Evolutionary conservation across 2,797 vertebrate species (phyloP), one percentile per base, ranked within the genome.

Genomic region (Decapterus maruadsi): DNA sequence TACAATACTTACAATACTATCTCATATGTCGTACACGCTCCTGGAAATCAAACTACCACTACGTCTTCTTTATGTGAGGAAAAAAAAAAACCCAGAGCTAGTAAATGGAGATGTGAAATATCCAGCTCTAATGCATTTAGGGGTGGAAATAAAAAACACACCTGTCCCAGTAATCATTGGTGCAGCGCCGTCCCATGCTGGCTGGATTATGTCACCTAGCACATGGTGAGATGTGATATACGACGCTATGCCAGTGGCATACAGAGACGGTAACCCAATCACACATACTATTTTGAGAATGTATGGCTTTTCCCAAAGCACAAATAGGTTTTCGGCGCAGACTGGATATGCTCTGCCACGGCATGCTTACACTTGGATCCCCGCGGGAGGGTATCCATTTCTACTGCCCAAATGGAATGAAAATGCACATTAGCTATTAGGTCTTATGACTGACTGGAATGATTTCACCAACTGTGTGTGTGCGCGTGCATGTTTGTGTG

Each of bases 141-240:
- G 38, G 53, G 62, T 16, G 57, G 78, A 57, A 78, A 75, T 78
- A 80, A 86, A 82, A 87, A 72, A 80, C 81, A 75, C 94, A 95
- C 93, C 94, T 95, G 95, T 95, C 92, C 77, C 65, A 83, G 81
- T 89, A 90, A 91, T 94, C 85, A 81, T 68, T 26, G 9, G 77
- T 38, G n/a, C 75, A 54, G 83, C 55, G 66, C 66, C 66, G 59
- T 84, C 82, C 82, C 89, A 78, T 81, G 84, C 82, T 76, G 82
- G 85, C 82, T 86, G 91, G 89, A 92, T 95, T 94, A 92, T 92
- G 92, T 93, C 90, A 91, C 90, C 86, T 85, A 89, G 81, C 92
- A 94, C 92, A 92, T 93, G 92, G 88, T 79, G 90, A 87, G 92
- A 93, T 80, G 83, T 93, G 93, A 95, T 94, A 94, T 93, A 92